Evolutionary conservation across 1,140 invertebrate species (phyloP), one percentile per base, ranked within the genome.

Genomic region (Scylla paramamosain): DNA sequence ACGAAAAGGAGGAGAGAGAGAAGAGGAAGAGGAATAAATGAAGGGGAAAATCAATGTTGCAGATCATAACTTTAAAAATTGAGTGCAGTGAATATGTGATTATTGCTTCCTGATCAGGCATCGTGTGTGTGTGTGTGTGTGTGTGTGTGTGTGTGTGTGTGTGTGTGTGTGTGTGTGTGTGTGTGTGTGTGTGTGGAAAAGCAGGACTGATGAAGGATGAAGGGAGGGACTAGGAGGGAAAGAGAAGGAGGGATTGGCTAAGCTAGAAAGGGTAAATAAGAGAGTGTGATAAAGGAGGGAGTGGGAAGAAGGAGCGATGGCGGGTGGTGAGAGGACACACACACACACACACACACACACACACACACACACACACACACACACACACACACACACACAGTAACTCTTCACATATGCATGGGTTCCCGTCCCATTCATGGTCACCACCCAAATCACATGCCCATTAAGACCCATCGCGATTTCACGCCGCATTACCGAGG

Each of bases 321-420:
- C n/a, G 25, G 52, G 52, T 59, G 52, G 52, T 8, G 52, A 39
- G 39, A 39, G 39, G 39, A 39, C 39, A 39, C 39, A 39, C 39
- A 39, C 39, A 77, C 67, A 67, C 46, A 48, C 46, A 48, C 46
- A 48, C 46, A 48, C 46, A 48, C 46, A 67, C 59, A 67, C 59
- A 67, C 59, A 77, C 67, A 77, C 67, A 77, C 67, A 77, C 67
- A 77, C 67, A 77, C 67, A 77, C 67, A 77, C 67, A 77, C 67
- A 77, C 67, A 77, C 67, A 77, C 67, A 77, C 67, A 77, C 67
- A 77, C 67, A 77, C 67, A 77, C 67, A 77, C 67, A 93, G 52
- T 93, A 93, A 93, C 92, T 86, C 92, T 93, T 59, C 92, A 93
- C 92, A 87, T 93, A 93, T 93, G 92, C 92, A 93, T 93, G 82